Conservation (phyloP, 2,888 invertebrate genomes). For the Lordiphosa fenestrarum region DNA sequence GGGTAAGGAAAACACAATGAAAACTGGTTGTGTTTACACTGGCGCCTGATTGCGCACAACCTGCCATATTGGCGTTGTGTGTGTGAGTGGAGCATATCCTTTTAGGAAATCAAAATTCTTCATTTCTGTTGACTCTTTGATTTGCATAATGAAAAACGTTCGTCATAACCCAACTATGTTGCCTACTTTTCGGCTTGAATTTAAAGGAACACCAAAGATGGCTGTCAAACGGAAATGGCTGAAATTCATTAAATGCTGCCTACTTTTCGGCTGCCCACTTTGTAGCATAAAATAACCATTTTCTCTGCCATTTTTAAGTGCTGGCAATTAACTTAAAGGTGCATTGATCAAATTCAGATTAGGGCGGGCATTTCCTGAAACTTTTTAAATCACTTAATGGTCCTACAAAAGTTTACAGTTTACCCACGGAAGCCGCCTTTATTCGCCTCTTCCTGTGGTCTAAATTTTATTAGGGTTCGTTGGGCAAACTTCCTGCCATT, state of each 20-base stretch:
- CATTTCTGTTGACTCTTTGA: neutral
- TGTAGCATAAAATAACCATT: no score
- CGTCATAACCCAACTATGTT: no score
- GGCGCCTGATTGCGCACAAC: slow-evolving; percentile 37
- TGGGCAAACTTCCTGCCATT: slow-evolving; percentile 41
- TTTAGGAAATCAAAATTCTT: slow-evolving; percentile 7
- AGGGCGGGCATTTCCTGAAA: slow-evolving; percentile 14
- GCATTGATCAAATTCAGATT: slow-evolving; percentile 18
- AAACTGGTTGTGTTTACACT: slow-evolving; percentile 22
- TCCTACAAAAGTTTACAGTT: slow-evolving; percentile 36
- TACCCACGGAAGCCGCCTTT: slow-evolving; percentile 16
- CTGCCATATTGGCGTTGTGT: slow-evolving; percentile 14
- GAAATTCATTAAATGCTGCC: no score
- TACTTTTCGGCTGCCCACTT: no score
- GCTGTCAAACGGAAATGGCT: no score
- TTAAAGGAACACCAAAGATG: no score
- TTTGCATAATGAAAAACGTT: no score
- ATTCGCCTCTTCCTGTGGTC: slow-evolving; percentile 27
- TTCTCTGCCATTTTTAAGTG: slow-evolving; percentile 1
- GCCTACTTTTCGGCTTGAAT: no score
- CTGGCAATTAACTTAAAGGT: slow-evolving; percentile 11
- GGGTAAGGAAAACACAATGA: slow-evolving; percentile 9
- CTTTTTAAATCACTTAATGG: slow-evolving; percentile 55
- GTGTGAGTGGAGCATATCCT: neutral
- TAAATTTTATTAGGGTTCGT: slow-evolving; percentile 42